These are phyloP conservation scores for Grallaria varia DNA, from an alignment of 2,113 vertebrate species.

Conservation along the genomic window DNA sequence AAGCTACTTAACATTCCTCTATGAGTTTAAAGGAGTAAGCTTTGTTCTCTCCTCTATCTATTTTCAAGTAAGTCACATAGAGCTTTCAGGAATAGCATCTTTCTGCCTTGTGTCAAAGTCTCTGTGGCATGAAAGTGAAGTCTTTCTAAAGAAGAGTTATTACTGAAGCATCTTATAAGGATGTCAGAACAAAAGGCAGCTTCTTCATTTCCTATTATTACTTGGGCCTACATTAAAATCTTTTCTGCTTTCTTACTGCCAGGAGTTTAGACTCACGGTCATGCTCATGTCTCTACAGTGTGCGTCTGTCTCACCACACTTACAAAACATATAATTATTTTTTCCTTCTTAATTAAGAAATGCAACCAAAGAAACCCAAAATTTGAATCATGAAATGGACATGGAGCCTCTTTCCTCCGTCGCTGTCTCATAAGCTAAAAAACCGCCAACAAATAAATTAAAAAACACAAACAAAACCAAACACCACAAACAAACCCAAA, in stretches of 20 bases:
- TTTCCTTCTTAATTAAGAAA: not conserved
- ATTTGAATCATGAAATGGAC: not conserved
- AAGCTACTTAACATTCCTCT: constrained; percentile 27
- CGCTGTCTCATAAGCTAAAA: not conserved
- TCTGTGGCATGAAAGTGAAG: constrained; percentile 33
- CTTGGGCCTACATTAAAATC: not conserved
- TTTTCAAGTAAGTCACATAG: constrained; percentile 6
- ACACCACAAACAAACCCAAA: not conserved
- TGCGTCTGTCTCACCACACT: accelerated
- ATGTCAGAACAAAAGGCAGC: constrained; percentile 16
- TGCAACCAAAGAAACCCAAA: not conserved
- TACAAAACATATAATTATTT: not conserved
- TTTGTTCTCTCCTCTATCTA: constrained; percentile 1
- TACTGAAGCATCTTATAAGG: not conserved
- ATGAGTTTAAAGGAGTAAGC: not conserved
- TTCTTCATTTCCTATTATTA: constrained; percentile 22
- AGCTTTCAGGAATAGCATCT: constrained; percentile 31
- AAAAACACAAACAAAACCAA: not conserved
- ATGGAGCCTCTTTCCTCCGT: not conserved
- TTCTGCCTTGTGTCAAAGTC: constrained; percentile 23
- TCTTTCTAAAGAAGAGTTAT: constrained; percentile 23
- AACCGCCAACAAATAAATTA: not conserved
- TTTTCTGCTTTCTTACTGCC: not conserved
- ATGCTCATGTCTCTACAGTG: accelerated
- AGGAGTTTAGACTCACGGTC: not conserved